Conservation (phyloP, 2,797 vertebrate species). For the Aplochiton taeniatus region DNA sequence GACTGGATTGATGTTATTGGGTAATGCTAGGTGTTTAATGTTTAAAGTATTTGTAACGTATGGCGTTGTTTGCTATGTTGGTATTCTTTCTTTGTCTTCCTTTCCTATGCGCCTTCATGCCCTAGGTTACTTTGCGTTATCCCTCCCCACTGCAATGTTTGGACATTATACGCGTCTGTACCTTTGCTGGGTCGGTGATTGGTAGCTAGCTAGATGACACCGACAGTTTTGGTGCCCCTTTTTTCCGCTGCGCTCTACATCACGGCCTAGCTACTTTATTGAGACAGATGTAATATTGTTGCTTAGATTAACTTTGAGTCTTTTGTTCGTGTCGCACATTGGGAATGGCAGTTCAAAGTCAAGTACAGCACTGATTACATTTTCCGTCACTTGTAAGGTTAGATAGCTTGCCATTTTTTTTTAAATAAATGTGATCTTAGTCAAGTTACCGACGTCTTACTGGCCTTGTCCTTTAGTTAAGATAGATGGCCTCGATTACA, state of each 20-base stretch:
- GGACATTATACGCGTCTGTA: constrained; percentile 56
- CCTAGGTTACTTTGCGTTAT: constrained; percentile 59
- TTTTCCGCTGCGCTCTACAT: constrained; percentile 64
- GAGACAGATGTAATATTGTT: constrained; percentile 17
- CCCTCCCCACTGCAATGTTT: constrained; percentile 60
- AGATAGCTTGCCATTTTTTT: constrained; percentile 26
- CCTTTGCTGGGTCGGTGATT: constrained; percentile 58
- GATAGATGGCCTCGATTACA: constrained; percentile 58
- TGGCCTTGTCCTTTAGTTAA: constrained; percentile 45
- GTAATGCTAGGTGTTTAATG: no score
- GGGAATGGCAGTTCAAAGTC: background rate
- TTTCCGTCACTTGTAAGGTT: constrained; percentile 6
- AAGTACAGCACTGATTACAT: background rate
- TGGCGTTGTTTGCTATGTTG: background rate
- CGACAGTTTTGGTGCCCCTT: constrained; percentile 69
- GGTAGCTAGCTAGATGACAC: constrained; percentile 66
- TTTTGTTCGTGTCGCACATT: background rate
- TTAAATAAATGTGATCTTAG: constrained; percentile 15
- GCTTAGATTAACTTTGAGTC: background rate
- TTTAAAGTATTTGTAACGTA: no score
- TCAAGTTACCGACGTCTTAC: constrained; percentile 25
- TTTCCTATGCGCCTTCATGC: constrained; percentile 70
- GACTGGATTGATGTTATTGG: no score
- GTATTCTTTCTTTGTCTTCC: constrained; percentile 73
- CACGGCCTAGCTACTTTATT: constrained; percentile 63